A percentile compares a stretch with the other conserved stretches of the same genome.
Evolutionary conservation across 2,888 invertebrate species (phyloP).

Genomic region (Anoplius nigerrimus): DNA sequence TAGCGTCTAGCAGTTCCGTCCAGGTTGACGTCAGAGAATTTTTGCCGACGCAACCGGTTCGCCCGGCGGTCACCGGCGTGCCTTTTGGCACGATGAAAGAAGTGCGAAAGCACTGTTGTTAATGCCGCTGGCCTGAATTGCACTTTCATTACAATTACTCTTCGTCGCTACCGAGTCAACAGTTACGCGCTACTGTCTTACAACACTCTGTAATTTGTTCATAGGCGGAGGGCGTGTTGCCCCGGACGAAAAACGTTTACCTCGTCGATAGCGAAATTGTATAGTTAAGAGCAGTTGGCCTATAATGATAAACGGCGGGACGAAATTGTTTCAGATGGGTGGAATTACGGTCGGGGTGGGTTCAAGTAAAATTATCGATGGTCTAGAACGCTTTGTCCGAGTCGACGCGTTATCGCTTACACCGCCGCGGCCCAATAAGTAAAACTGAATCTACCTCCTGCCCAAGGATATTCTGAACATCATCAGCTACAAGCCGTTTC

Average conservation of each 20-base stretch:
- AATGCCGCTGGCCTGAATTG: slow-evolving; percentile 34
- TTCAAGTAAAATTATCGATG: slow-evolving; percentile 37
- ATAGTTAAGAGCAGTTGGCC: slow-evolving; percentile 28
- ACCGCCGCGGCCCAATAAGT: slow-evolving; percentile 5
- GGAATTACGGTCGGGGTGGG: slow-evolving; percentile 23
- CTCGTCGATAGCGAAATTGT: slow-evolving; percentile 30
- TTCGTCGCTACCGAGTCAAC: slow-evolving; percentile 27
- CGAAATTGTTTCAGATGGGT: slow-evolving; percentile 38
- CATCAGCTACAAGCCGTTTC: not conserved
- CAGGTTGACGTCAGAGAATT: not conserved
- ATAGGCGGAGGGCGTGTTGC: slow-evolving; percentile 19
- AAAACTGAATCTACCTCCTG: not conserved
- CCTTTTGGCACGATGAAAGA: slow-evolving; percentile 21
- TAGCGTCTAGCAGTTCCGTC: not conserved
- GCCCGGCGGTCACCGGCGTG: not conserved
- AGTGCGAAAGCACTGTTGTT: slow-evolving; percentile 34
- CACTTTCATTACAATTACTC: slow-evolving; percentile 45
- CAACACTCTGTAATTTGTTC: slow-evolving; percentile 38
- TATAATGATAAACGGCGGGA: slow-evolving; percentile 31
- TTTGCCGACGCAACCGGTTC: slow-evolving; percentile 35
- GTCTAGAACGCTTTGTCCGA: slow-evolving; percentile 32
- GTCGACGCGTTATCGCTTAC: slow-evolving; percentile 21
- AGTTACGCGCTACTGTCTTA: slow-evolving; percentile 42
- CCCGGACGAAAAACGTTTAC: slow-evolving; percentile 32
- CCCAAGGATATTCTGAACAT: slow-evolving; percentile 6